Evolutionary conservation across 2,113 vertebrate genomes (phyloP).

Genomic region (Gallinago undulata): DNA sequence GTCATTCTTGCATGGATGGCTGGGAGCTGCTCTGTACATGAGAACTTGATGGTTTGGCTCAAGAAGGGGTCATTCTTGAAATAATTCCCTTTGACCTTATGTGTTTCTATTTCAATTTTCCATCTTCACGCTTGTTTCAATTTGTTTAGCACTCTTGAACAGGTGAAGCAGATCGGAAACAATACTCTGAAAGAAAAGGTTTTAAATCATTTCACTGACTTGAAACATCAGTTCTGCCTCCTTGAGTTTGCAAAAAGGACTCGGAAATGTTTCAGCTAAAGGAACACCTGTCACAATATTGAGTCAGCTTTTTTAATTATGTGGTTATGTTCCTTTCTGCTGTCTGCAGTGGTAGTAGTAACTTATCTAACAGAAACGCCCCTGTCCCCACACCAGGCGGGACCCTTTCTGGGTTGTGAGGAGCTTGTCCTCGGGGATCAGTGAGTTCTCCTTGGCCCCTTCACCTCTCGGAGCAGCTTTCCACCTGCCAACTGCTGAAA

Average conservation of each 20-base stretch:
- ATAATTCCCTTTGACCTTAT: background rate
- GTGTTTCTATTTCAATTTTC: background rate
- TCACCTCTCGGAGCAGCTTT: background rate
- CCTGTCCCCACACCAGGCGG: background rate
- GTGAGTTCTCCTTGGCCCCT: background rate
- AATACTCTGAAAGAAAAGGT: background rate
- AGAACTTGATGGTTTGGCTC: background rate
- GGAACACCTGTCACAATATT: background rate
- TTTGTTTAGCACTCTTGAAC: background rate
- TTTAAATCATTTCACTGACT: background rate
- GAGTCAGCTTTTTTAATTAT: background rate
- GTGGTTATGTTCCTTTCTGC: background rate
- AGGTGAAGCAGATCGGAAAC: background rate
- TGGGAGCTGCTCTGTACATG: background rate
- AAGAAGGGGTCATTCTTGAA: background rate
- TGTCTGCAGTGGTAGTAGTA: background rate
- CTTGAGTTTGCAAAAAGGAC: background rate
- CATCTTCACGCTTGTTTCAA: background rate
- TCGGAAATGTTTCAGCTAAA: background rate
- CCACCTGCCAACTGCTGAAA: background rate
- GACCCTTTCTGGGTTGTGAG: background rate
- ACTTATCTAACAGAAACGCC: background rate
- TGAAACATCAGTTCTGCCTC: background rate
- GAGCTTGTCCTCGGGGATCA: background rate
- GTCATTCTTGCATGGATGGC: background rate